Conservation (phyloP, 2,888 invertebrate genomes). For the Drosophila greeni region DNA sequence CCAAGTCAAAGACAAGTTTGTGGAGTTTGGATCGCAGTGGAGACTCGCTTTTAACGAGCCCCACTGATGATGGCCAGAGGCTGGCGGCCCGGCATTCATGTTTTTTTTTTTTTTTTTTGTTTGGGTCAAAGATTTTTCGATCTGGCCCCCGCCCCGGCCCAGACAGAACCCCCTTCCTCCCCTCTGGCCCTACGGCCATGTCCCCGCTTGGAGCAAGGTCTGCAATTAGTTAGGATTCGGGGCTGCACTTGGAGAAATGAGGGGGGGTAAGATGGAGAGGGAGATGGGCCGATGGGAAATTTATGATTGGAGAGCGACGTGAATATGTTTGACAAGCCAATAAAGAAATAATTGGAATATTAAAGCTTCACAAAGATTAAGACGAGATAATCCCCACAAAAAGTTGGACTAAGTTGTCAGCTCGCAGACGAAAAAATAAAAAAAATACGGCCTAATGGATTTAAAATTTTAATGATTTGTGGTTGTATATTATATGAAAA, state of each 20-base stretch:
- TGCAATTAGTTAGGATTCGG: conserved; percentile 49
- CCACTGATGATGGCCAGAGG: conserved; percentile 60
- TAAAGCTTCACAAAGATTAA: conserved; percentile 17
- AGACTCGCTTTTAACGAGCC: conserved; percentile 60
- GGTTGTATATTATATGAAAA: background rate
- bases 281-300: conserved; percentile 12
- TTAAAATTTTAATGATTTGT: conserved; percentile 25
- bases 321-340: conserved; percentile 20
- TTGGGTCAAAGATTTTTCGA: conserved; percentile 45
- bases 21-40: conserved; percentile 24
- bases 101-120: conserved; percentile 52
- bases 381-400: conserved; percentile 53
- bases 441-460: conserved; percentile 20
- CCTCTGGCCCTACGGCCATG: conserved; percentile 21
- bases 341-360: conserved; percentile 20
- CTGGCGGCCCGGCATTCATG: conserved; percentile 42
- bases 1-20: conserved; percentile 22
- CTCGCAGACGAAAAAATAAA: background rate
- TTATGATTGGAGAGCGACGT: conserved; percentile 25
- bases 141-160: conserved; percentile 9
- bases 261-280: background rate
- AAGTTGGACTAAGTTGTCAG: conserved; percentile 11
- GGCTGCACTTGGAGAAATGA: conserved; percentile 24
- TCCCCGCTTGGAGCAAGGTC: conserved; percentile 37
- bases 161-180: conserved; percentile 15